Percentiles rank a stretch among this genome's conserved stretches.
These are phyloP conservation scores for Leptothorax acervorum DNA, from an alignment of 2,888 invertebrate species.

Conservation along the genomic window DNA sequence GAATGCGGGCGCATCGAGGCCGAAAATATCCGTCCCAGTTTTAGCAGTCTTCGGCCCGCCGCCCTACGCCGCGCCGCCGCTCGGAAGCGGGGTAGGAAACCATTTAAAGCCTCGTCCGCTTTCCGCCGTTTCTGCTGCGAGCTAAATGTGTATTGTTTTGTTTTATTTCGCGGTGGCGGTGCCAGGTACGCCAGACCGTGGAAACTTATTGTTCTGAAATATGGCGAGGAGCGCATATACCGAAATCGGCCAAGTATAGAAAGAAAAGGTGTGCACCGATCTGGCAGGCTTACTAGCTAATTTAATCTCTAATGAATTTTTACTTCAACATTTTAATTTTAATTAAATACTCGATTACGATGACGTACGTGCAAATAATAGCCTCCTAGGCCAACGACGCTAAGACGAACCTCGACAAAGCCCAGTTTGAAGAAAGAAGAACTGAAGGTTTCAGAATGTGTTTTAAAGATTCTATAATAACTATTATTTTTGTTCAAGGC, in stretches of 20 bases:
- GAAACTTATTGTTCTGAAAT: constrained; percentile 76
- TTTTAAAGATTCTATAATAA: neutral
- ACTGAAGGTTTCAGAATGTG: neutral
- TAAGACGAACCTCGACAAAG: neutral
- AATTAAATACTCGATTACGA: neutral
- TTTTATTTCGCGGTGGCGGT: constrained; percentile 80
- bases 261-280: neutral
- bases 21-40: constrained; percentile 81
- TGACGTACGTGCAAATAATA: neutral
- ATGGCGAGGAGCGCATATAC: constrained; percentile 61
- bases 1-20: constrained; percentile 70
- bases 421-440: neutral
- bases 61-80: constrained; percentile 41
- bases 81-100: constrained; percentile 55
- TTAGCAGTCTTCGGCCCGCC: constrained; percentile 75
- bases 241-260: neutral
- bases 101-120: constrained; percentile 71
- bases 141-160: constrained; percentile 80
- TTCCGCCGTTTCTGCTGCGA: constrained; percentile 59
- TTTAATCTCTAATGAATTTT: constrained; percentile 1
- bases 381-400: neutral
- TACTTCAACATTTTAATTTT: neutral
- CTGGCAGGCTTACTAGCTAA: neutral
- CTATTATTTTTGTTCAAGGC: neutral
- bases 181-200: constrained; percentile 75